Percentiles rank a stretch among this genome's conserved stretches.
phyloP scores from a whole-genome alignment of 64 coral and sea anemone species.

The Actinia tenebrosa region DNA sequence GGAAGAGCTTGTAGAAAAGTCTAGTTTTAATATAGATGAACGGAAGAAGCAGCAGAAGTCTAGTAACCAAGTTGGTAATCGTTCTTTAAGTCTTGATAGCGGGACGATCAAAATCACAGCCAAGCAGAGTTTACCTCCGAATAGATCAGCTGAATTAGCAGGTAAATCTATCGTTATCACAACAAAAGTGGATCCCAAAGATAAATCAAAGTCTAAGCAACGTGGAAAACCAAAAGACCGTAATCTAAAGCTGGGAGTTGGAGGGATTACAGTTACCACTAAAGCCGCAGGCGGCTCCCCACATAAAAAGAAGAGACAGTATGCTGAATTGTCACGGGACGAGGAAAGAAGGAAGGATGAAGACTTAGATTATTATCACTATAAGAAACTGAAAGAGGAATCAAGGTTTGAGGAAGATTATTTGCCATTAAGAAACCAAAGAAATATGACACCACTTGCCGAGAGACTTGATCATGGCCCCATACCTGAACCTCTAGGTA shows the following conservation, averaged over 20 bases:
- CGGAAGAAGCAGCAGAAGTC: slow-evolving; percentile 40
- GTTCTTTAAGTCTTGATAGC: slow-evolving; percentile 36
- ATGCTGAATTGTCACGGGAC: background rate
- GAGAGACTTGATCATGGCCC: slow-evolving; percentile 12
- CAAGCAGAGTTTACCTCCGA: slow-evolving; percentile 43
- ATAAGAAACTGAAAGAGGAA: background rate
- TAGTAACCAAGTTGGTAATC: slow-evolving; percentile 19
- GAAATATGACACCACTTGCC: background rate
- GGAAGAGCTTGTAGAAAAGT: background rate
- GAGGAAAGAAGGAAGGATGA: background rate
- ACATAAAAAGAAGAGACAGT: background rate
- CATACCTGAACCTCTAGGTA: background rate
- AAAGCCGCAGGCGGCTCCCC: background rate
- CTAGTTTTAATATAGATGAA: slow-evolving; percentile 27
- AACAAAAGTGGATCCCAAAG: slow-evolving; percentile 27
- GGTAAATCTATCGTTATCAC: slow-evolving; percentile 43
- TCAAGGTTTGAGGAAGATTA: background rate
- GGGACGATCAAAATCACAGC: slow-evolving; percentile 46
- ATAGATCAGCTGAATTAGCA: slow-evolving; percentile 34
- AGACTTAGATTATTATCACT: slow-evolving; percentile 14
- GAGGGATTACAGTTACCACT: background rate
- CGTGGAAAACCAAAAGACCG: background rate
- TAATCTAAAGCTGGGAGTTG: background rate
- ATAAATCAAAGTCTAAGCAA: slow-evolving; percentile 14
- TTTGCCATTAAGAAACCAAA: background rate